These are phyloP conservation scores for Adineta ricciae DNA, from an alignment of 2,888 invertebrate genomes.

Conservation along the genomic window DNA sequence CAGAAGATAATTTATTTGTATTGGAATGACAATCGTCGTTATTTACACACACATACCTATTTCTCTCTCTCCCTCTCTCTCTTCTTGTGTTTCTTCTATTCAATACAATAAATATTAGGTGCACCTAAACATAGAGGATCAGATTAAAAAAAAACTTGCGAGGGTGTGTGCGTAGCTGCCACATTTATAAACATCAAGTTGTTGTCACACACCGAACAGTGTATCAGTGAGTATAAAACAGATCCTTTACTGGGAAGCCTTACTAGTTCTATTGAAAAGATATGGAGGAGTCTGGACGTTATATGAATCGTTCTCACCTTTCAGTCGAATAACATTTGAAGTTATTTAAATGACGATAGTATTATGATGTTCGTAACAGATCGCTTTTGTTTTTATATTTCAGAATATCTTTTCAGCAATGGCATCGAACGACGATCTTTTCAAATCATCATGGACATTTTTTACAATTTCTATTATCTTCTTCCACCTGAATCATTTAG, in stretches of 20 bases:
- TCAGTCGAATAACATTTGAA: not conserved
- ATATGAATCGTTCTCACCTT: not conserved
- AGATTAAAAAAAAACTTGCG: not conserved
- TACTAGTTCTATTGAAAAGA: not conserved
- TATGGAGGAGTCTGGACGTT: not conserved
- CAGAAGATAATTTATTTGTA: not conserved
- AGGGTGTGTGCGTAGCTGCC: not conserved
- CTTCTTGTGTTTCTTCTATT: not conserved
- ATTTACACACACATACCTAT: not conserved
- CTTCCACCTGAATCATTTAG: not conserved
- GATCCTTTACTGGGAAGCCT: not conserved
- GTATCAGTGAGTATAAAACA: not conserved
- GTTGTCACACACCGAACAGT: not conserved
- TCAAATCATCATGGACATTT: not conserved
- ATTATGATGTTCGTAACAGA: not conserved
- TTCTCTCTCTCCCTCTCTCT: not conserved
- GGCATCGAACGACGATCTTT: not conserved
- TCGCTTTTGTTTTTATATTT: not conserved
- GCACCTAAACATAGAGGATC: not conserved
- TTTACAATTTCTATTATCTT: not conserved
- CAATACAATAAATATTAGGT: not conserved
- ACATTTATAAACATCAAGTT: not conserved
- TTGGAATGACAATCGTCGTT: conserved; percentile 12
- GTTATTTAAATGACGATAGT: not conserved
- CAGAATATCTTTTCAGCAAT: not conserved